Evolutionary conservation across 1,140 invertebrate genomes (phyloP).

Genomic region (Maniola jurtina): DNA sequence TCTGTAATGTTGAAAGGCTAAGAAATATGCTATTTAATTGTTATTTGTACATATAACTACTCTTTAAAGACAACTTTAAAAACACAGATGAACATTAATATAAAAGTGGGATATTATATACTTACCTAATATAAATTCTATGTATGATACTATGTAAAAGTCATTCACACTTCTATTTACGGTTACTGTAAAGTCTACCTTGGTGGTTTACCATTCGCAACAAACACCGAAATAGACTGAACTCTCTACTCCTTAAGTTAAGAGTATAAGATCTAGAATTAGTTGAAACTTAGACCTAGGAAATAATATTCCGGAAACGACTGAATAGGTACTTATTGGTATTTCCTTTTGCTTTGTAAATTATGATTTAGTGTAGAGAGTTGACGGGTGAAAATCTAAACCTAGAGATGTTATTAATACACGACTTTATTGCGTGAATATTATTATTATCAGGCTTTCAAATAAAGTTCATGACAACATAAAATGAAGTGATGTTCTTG

Average conservation of each 20-base stretch:
- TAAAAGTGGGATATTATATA: no score
- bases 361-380: background rate
- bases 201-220: background rate
- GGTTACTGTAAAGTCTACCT: background rate
- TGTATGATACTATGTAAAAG: background rate
- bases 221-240: slow-evolving; percentile 1
- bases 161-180: slow-evolving; percentile 5
- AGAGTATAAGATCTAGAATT: slow-evolving; percentile 1
- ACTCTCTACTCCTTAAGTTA: slow-evolving; percentile 1
- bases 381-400: background rate
- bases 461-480: no score
- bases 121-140: background rate
- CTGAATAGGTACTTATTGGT: slow-evolving; percentile 26
- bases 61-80: no score
- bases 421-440: no score
- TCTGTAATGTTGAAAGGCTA: no score
- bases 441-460: no score
- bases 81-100: no score
- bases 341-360: slow-evolving; percentile 18
- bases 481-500: no score
- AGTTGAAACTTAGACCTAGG: slow-evolving; percentile 16
- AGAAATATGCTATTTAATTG: no score
- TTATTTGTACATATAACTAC: no score
- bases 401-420: background rate
- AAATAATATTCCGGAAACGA: slow-evolving; percentile 26